phyloP scores from a whole-genome alignment of 2,888 invertebrate species.

The Cerastoderma edule region DNA sequence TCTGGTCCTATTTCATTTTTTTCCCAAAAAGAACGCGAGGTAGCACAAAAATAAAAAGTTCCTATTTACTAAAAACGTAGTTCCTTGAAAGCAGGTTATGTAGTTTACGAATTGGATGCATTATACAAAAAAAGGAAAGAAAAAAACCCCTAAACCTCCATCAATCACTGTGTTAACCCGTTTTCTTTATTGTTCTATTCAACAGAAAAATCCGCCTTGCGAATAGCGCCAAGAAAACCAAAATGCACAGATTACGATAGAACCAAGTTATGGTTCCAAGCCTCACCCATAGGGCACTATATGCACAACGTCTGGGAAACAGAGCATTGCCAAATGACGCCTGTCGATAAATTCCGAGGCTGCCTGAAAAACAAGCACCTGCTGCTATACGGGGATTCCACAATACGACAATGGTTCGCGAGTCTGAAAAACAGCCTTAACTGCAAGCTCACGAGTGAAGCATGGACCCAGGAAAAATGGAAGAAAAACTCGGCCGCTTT shows the following conservation, averaged over 20 bases:
- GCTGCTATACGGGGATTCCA: constrained; percentile 28
- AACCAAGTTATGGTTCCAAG: not conserved
- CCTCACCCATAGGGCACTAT: not conserved
- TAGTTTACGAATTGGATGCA: too few relatives aligned
- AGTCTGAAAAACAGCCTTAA: not conserved
- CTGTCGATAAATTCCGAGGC: not conserved
- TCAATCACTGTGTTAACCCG: too few relatives aligned
- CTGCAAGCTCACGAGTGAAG: constrained; percentile 15
- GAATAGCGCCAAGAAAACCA: not conserved
- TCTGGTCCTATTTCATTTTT: too few relatives aligned
- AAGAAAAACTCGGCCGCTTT: constrained; percentile 8
- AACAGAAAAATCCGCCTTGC: too few relatives aligned
- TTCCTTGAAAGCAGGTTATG: too few relatives aligned
- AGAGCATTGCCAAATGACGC: not conserved
- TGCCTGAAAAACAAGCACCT: constrained; percentile 21
- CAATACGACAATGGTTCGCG: constrained; percentile 21
- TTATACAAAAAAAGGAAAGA: too few relatives aligned
- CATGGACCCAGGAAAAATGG: constrained; percentile 16
- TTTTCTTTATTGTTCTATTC: too few relatives aligned
- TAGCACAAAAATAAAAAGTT: too few relatives aligned
- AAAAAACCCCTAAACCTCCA: too few relatives aligned
- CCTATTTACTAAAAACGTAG: too few relatives aligned
- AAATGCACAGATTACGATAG: not conserved
- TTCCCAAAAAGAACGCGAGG: too few relatives aligned
- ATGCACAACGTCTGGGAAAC: not conserved